Evolutionary conservation across 2,888 invertebrate species (phyloP), one percentile per base, ranked within the genome.

Genomic region (Parasteatoda lunata): DNA sequence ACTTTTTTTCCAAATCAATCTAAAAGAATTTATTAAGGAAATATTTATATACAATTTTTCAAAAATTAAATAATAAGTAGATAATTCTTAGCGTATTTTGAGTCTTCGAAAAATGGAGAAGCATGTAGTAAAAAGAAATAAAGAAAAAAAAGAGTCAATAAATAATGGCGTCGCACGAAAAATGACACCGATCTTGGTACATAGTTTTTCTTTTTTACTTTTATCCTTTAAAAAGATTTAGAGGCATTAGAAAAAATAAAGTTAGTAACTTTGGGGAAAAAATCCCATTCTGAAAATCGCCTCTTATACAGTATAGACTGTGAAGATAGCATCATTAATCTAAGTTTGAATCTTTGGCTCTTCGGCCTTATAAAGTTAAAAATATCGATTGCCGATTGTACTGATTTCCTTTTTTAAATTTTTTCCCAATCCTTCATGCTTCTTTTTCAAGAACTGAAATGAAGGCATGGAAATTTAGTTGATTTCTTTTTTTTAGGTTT

Each of bases 271-370:
- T n/a, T 13, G 8, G n/a, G n/a, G 69, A 70, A 52, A 68, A 78
- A 78, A 68, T 78, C 68, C 48, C 78, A 78, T 70, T 78, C 59
- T 49, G 78, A 70, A 78, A 78, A 78, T 78, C 69, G 49, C 78
- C 47, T 78, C 70, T 64, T 54, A 70, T 70, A 70, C 70, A n/a
- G 48, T 70, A 54, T n/a, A 70, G 48, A 13, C 70, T 59, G 48
- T 45, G 69, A 69, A 78, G 78, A 70, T 78, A 59, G 59, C 70
- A 78, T 78, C 78, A 78, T 78, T 78, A 78, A 78, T 78, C 70
- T 78, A 70, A 70, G 54, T 78, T 70, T 48, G 78, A 52, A 78
- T 78, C 59, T 70, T 30, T 8, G 9, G 45, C 45, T 78, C 54
- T 52, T 70, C 48, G 77, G 77, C 77, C 68, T 68, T 78, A 78